These are phyloP conservation scores for Pterophyllum scalare DNA, from an alignment of 2,113 vertebrate species.

Conservation along the genomic window DNA sequence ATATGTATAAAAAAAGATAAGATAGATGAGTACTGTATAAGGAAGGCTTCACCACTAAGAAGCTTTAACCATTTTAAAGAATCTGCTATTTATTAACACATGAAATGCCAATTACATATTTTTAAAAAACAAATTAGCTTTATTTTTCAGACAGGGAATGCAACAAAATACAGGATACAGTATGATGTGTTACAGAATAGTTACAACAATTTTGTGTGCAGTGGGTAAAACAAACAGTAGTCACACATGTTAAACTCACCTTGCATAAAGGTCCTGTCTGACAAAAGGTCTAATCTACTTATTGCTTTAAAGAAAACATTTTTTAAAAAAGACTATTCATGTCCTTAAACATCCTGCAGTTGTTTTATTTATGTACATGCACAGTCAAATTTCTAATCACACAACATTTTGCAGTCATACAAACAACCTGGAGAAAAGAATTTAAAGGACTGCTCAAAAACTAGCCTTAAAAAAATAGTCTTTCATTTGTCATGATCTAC, in stretches of 20 bases:
- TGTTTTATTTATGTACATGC: conserved; percentile 39
- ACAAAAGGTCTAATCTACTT: conserved; percentile 26
- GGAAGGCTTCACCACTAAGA: not conserved
- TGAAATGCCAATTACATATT: not conserved
- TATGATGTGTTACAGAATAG: conserved; percentile 32
- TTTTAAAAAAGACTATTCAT: conserved; percentile 39
- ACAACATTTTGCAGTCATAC: conserved; percentile 44
- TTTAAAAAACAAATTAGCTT: conserved; percentile 55
- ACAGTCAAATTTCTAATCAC: conserved; percentile 36
- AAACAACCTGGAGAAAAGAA: conserved; percentile 57
- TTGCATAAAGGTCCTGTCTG: conserved; percentile 28
- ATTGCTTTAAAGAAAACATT: conserved; percentile 64
- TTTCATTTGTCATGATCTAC: conserved; percentile 69
- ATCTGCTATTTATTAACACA: not conserved
- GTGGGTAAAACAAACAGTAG: conserved; percentile 49
- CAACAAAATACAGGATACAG: conserved; percentile 48
- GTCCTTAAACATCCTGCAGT: conserved; percentile 54
- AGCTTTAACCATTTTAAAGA: not conserved
- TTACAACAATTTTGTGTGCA: conserved; percentile 21
- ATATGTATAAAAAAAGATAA: too few species aligned
- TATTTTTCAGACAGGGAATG: conserved; percentile 66
- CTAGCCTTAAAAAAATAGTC: conserved; percentile 76
- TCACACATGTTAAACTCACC: conserved; percentile 17
- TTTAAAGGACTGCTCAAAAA: conserved; percentile 52
- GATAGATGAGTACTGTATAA: too few species aligned